A percentile compares a stretch with the other conserved stretches of the same genome.
Conservation (phyloP, 2,888 invertebrate genomes). For the Lomographa bimaculata region DNA sequence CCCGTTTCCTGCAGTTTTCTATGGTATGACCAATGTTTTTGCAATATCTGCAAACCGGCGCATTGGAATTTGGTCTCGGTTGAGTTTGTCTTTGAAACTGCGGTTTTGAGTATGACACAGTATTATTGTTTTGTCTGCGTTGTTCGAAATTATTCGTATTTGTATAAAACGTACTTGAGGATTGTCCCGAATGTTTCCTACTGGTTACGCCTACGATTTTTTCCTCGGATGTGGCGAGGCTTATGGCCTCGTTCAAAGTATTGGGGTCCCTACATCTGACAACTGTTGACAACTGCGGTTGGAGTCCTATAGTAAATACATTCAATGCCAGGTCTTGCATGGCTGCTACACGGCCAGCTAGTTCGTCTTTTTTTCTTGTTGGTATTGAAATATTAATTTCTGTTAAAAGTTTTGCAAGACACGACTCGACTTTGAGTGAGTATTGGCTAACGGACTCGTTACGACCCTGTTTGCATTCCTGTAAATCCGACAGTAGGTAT, state of each 20-base stretch:
- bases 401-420: neutral
- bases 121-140: too few species aligned
- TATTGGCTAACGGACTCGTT: too few species aligned
- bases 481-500: neutral
- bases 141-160: too few species aligned
- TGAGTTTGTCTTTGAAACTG: too few species aligned
- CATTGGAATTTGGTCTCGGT: too few species aligned
- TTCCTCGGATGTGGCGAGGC: too few species aligned
- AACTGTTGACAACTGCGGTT: neutral
- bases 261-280: neutral
- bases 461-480: neutral
- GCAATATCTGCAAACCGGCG: slow-evolving; percentile 14
- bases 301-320: neutral
- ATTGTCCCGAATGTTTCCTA: too few species aligned
- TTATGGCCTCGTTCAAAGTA: too few species aligned
- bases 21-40: slow-evolving; percentile 8
- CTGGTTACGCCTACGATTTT: too few species aligned
- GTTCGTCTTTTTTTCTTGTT: neutral
- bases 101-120: too few species aligned
- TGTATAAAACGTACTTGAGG: too few species aligned
- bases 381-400: slow-evolving; percentile 1
- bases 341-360: neutral
- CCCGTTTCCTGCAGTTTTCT: slow-evolving; percentile 1
- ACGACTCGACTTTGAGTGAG: neutral
- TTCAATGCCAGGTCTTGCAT: neutral